Conservation (phyloP, 2,113 vertebrate genomes). For the Danionella cerebrum region DNA sequence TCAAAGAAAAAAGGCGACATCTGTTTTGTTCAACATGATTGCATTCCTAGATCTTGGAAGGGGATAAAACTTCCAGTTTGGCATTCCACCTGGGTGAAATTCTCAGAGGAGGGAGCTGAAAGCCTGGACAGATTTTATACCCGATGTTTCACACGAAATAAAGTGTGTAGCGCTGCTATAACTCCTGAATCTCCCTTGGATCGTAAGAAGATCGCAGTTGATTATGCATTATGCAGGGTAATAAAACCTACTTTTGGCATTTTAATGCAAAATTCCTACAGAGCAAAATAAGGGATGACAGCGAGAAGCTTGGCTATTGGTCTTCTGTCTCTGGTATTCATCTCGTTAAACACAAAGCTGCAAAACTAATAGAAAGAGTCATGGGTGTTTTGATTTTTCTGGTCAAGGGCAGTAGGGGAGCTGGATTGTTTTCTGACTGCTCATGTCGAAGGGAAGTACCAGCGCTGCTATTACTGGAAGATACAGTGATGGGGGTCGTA, state of each 20-base stretch:
- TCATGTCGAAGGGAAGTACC: background rate
- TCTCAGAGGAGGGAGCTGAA: background rate
- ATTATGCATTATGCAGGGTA: slow-evolving; percentile 8
- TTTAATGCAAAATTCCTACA: slow-evolving; percentile 8
- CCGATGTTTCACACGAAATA: slow-evolving; percentile 18
- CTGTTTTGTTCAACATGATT: slow-evolving; percentile 3
- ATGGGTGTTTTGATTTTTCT: background rate
- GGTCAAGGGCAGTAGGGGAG: background rate
- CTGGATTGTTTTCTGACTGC: background rate
- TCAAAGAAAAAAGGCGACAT: background rate
- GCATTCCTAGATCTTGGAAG: background rate
- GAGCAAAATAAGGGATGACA: background rate
- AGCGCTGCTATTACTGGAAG: background rate
- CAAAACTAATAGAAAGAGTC: background rate
- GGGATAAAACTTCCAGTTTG: background rate
- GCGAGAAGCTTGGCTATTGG: background rate
- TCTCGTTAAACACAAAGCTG: background rate
- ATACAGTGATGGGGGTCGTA: background rate
- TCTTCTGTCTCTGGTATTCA: slow-evolving; percentile 4
- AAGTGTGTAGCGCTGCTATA: slow-evolving; percentile 4
- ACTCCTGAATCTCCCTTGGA: slow-evolving; percentile 16
- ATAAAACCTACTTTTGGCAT: slow-evolving; percentile 15
- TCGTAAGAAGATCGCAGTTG: slow-evolving; percentile 15
- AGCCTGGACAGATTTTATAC: slow-evolving; percentile 14
- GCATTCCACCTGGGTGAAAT: slow-evolving; percentile 1